Conservation (phyloP, 2,113 vertebrate species). For the Eretmochelys imbricata region DNA sequence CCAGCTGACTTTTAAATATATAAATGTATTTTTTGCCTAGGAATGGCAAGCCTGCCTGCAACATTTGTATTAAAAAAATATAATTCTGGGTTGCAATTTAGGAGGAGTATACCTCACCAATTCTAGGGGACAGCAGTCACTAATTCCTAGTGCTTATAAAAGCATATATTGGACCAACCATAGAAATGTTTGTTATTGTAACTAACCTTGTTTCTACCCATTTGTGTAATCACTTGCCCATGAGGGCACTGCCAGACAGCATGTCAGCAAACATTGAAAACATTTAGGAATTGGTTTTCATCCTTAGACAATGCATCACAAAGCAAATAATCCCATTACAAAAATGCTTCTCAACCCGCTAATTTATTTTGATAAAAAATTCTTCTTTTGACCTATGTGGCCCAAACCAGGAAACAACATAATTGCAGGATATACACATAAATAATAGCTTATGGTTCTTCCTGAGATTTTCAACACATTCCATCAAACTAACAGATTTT, state of each 20-base stretch:
- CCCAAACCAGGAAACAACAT: background rate
- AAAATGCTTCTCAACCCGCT: background rate
- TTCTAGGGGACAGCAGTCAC: background rate
- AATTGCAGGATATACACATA: background rate
- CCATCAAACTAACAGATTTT: background rate
- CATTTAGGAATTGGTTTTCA: background rate
- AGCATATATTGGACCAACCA: background rate
- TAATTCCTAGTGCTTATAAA: background rate
- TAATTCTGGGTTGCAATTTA: background rate
- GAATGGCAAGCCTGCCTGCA: background rate
- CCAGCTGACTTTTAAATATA: background rate
- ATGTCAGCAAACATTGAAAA: background rate
- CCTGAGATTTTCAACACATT: background rate
- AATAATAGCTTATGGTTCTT: background rate
- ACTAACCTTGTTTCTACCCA: background rate
- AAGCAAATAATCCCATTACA: background rate
- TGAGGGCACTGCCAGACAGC: background rate
- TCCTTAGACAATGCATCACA: background rate
- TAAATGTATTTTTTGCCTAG: background rate
- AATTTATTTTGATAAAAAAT: background rate
- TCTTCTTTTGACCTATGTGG: background rate
- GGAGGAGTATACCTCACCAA: background rate
- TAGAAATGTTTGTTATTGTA: background rate
- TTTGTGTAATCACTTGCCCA: background rate
- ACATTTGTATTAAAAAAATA: background rate